These are phyloP conservation scores for Bombus turneri DNA, from an alignment of 1,140 invertebrate genomes.

Conservation along the genomic window DNA sequence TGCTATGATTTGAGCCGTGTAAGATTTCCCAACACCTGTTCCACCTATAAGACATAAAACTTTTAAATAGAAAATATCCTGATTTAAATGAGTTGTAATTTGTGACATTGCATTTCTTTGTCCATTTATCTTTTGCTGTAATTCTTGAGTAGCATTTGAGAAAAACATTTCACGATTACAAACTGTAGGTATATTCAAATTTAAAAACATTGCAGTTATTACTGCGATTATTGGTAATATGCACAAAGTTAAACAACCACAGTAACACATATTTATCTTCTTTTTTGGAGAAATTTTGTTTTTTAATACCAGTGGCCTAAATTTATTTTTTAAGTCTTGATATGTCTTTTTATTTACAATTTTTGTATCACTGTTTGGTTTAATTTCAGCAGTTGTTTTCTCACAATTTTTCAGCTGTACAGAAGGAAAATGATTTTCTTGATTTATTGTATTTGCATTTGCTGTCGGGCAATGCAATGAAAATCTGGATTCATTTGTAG, in stretches of 20 bases:
- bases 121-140: constrained; percentile 70
- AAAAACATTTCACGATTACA: constrained; percentile 66
- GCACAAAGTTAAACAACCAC: constrained; percentile 47
- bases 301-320: constrained; percentile 55
- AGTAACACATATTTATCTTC: background rate
- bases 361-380: background rate
- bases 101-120: constrained; percentile 63
- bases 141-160: constrained; percentile 58
- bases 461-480: no score
- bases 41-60: constrained; percentile 74
- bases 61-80: constrained; percentile 34
- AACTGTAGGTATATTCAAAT: constrained; percentile 46
- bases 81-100: background rate
- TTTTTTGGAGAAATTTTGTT: constrained; percentile 6
- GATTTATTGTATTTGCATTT: background rate
- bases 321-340: constrained; percentile 55
- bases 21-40: constrained; percentile 79
- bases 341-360: background rate
- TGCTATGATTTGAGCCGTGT: constrained; percentile 75
- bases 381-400: background rate
- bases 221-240: constrained; percentile 45
- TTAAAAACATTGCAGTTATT: constrained; percentile 58
- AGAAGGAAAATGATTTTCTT: no score
- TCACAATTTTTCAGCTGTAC: background rate
- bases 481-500: background rate